Conservation (phyloP, 2,888 invertebrate species). For the Phalera bucephala region DNA sequence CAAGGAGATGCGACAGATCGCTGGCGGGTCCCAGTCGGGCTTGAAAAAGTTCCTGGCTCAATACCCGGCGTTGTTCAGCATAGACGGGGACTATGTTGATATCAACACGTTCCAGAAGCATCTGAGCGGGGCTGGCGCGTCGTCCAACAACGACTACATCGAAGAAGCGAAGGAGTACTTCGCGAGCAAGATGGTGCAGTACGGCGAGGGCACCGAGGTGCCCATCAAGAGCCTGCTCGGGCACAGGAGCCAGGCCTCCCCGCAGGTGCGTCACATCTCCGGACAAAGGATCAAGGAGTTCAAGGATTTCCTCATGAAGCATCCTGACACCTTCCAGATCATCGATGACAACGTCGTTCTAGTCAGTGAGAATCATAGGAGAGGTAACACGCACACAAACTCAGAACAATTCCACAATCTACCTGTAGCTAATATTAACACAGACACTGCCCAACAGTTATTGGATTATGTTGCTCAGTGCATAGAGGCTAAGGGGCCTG, state of each 20-base stretch:
- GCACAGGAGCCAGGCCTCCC: slow-evolving; percentile 97
- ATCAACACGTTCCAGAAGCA: slow-evolving; percentile 90
- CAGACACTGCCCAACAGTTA: slow-evolving; percentile 91
- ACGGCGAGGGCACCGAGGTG: slow-evolving; percentile 97
- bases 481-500: slow-evolving; percentile 91
- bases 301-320: slow-evolving; percentile 92
- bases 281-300: slow-evolving; percentile 97
- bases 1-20: slow-evolving; percentile 98
- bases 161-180: slow-evolving; percentile 99
- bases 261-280: slow-evolving; percentile 98
- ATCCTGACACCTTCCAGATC: slow-evolving; percentile 93
- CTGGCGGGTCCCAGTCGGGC: slow-evolving; percentile 97
- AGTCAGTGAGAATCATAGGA: slow-evolving; percentile 86
- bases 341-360: slow-evolving; percentile 93
- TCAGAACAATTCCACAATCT: slow-evolving; percentile 86
- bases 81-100: slow-evolving; percentile 96
- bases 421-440: slow-evolving; percentile 91
- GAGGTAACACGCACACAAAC: slow-evolving; percentile 86
- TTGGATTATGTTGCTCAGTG: slow-evolving; percentile 92
- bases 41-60: slow-evolving; percentile 98
- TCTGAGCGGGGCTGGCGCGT: slow-evolving; percentile 80
- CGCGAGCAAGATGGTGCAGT: slow-evolving; percentile 96
- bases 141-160: slow-evolving; percentile 93
- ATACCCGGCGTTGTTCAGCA: slow-evolving; percentile 97
- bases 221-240: slow-evolving; percentile 98